phyloP scores from a whole-genome alignment of 2,797 vertebrate genomes.

The Phataginus tetradactyla region DNA sequence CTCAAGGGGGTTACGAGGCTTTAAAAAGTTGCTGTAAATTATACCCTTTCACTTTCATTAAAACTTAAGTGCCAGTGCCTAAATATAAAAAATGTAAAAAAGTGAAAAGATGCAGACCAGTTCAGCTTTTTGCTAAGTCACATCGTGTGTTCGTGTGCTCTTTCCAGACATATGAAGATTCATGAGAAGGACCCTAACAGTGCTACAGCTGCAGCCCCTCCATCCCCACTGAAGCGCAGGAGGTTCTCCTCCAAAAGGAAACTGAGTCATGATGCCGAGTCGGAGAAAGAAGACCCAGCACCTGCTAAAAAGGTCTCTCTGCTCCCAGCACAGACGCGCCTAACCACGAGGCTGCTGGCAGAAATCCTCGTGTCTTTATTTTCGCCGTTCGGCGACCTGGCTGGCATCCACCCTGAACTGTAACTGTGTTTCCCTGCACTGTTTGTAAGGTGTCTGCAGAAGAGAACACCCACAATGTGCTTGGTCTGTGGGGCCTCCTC shows the following conservation, averaged over 20 bases:
- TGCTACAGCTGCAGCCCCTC: slow-evolving; percentile 88
- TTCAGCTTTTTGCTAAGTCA: neutral
- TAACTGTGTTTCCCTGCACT: neutral
- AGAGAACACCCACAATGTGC: too few relatives aligned
- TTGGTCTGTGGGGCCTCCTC: neutral
- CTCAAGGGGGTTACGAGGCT: neutral
- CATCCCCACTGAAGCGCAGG: slow-evolving; percentile 92
- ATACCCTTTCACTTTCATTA: neutral
- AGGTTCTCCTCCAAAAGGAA: slow-evolving; percentile 93
- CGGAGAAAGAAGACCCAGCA: slow-evolving; percentile 89
- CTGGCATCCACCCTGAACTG: neutral
- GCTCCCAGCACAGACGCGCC: neutral
- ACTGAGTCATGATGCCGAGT: slow-evolving; percentile 89
- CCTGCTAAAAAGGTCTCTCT: slow-evolving; percentile 92
- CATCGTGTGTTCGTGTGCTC: neutral
- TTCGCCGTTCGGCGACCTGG: neutral
- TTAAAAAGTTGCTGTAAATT: neutral
- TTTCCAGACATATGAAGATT: slow-evolving; percentile 97
- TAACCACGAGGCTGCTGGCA: neutral
- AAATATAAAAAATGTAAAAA: neutral
- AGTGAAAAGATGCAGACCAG: neutral
- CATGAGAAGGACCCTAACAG: slow-evolving; percentile 95
- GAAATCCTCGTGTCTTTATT: neutral
- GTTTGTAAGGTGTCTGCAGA: neutral
- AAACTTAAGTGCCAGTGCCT: neutral